Conservation (phyloP, 2,113 vertebrate genomes). For the Cyphotilapia sp. region DNA sequence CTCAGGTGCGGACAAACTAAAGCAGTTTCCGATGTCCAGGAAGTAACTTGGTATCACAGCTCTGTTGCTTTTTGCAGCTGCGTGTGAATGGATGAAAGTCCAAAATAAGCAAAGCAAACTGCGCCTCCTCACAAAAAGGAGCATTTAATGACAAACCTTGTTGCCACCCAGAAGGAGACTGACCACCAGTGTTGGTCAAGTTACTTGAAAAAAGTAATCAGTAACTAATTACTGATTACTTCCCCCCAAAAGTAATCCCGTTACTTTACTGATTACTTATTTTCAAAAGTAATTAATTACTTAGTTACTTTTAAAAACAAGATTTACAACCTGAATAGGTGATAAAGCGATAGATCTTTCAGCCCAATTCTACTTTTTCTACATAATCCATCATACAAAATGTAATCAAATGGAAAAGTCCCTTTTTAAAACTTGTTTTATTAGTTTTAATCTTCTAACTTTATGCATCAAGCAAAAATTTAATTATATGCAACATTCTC, state of each 20-base stretch:
- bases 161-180: accelerated
- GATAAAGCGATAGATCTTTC: accelerated
- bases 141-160: not conserved
- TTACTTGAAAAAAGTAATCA: not conserved
- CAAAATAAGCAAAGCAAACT: not conserved
- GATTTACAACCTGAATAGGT: not conserved
- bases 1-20: not conserved
- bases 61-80: not conserved
- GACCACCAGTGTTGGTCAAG: not conserved
- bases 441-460: accelerated
- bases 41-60: not conserved
- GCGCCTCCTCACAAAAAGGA: not conserved
- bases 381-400: not conserved
- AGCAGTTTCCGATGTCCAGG: not conserved
- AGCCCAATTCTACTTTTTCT: not conserved
- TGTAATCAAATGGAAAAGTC: not conserved
- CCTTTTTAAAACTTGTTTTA: accelerated
- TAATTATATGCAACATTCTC: no score
- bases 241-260: accelerated
- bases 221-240: not conserved
- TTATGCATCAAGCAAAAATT: accelerated
- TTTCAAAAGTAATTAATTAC: not conserved
- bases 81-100: not conserved
- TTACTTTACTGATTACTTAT: not conserved
- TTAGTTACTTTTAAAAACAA: not conserved